Evolutionary conservation across 2,888 invertebrate genomes (phyloP).

Genomic region (Erebia ligea): DNA sequence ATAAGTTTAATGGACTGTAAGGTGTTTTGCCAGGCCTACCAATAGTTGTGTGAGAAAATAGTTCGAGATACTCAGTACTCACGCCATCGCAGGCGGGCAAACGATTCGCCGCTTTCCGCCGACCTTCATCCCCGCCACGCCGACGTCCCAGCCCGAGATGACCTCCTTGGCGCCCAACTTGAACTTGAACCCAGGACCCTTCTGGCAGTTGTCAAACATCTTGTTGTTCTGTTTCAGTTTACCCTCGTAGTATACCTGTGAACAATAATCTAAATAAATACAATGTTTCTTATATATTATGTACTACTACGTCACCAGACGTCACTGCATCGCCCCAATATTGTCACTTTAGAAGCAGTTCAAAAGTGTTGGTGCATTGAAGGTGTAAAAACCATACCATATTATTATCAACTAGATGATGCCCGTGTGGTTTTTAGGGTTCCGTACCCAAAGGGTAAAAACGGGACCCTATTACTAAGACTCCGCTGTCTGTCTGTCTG

Average conservation of each 20-base stretch:
- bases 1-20: no score
- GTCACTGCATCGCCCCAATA: no score
- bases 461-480: no score
- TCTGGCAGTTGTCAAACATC: conserved; percentile 90
- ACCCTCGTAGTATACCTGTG: conserved; percentile 92
- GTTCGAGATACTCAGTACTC: conserved; percentile 86
- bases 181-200: conserved; percentile 94
- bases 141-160: conserved; percentile 95
- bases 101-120: conserved; percentile 94
- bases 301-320: no score
- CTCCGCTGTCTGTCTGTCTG: no score
- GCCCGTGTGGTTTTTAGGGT: no score
- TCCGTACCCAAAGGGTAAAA: no score
- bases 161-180: conserved; percentile 92
- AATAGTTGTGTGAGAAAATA: background rate
- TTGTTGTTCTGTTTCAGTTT: conserved; percentile 92
- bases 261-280: background rate
- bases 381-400: no score
- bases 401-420: no score
- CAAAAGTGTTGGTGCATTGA: no score
- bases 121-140: conserved; percentile 95
- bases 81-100: conserved; percentile 94
- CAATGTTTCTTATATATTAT: no score
- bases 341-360: no score
- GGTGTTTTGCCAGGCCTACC: background rate